Evolutionary conservation across 2,797 vertebrate species (phyloP).

Genomic region (Lithobates pipiens): DNA sequence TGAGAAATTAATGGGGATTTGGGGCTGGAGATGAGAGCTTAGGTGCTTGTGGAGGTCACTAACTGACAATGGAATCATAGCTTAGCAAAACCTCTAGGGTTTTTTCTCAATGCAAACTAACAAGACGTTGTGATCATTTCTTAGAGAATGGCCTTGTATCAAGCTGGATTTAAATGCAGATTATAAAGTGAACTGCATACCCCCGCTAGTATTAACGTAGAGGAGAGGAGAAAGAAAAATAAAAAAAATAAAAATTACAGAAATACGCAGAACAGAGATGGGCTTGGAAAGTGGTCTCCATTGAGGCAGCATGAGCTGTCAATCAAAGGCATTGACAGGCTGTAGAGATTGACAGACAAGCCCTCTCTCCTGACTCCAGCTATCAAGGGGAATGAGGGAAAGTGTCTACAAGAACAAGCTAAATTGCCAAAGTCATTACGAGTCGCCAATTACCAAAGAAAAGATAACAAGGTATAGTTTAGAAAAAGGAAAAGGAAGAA

Average conservation of each 20-base stretch:
- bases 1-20: constrained; percentile 75
- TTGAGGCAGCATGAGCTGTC: constrained; percentile 85
- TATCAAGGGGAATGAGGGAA: constrained; percentile 87
- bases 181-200: constrained; percentile 83
- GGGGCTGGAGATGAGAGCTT: constrained; percentile 73
- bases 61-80: constrained; percentile 77
- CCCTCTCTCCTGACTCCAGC: constrained; percentile 83
- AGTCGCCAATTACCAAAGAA: constrained; percentile 93
- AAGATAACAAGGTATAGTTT: constrained; percentile 89
- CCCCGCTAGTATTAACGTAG: constrained; percentile 78
- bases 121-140: constrained; percentile 81
- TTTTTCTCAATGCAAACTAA: constrained; percentile 77
- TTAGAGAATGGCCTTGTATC: constrained; percentile 77
- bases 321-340: constrained; percentile 86
- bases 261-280: constrained; percentile 55
- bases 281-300: constrained; percentile 80
- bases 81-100: constrained; percentile 77
- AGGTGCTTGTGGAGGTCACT: constrained; percentile 77
- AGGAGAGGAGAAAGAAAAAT: constrained; percentile 69
- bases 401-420: constrained; percentile 85
- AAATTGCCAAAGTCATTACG: constrained; percentile 95
- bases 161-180: constrained; percentile 82
- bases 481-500: constrained; percentile 65
- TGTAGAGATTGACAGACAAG: constrained; percentile 83
- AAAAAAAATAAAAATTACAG: constrained; percentile 49